Conservation (phyloP, 2,797 vertebrate species). For the Intellagama lesueurii region DNA sequence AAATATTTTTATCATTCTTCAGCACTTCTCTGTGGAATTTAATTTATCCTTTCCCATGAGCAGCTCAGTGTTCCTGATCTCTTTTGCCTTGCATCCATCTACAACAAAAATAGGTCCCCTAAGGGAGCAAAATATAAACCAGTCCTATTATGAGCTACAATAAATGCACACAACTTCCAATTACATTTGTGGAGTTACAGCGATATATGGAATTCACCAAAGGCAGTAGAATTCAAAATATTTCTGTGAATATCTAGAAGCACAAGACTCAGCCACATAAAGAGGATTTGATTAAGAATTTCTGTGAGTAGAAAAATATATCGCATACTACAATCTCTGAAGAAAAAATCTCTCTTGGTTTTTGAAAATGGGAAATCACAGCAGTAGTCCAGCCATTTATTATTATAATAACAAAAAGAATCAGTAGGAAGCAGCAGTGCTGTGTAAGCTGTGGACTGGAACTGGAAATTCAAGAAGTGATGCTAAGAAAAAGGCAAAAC, state of each 20-base stretch:
- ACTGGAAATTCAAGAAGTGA: not conserved
- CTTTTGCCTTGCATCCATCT: slow-evolving; percentile 2
- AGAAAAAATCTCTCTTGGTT: not conserved
- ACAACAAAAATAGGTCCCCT: not conserved
- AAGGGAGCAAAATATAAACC: not conserved
- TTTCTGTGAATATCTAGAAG: not conserved
- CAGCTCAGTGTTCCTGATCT: not conserved
- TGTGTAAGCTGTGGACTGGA: no score
- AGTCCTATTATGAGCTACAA: slow-evolving; percentile 13
- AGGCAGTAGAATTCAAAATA: slow-evolving; percentile 22
- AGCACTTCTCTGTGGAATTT: not conserved
- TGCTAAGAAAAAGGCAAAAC: not conserved
- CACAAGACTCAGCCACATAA: not conserved
- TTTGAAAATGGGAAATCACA: not conserved
- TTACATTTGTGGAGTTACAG: slow-evolving; percentile 9
- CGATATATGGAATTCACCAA: slow-evolving; percentile 15
- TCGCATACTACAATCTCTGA: not conserved
- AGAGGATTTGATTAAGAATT: not conserved
- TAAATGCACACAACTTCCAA: slow-evolving; percentile 16
- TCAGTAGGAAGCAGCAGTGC: not conserved
- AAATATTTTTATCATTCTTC: not conserved
- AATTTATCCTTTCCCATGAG: not conserved
- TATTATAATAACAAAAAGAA: not conserved
- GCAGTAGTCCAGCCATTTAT: not conserved
- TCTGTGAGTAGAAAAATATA: not conserved